Base-by-base conservation (phyloP, 2,113 vertebrate genomes). In the Ictalurus punctatus region DNA sequence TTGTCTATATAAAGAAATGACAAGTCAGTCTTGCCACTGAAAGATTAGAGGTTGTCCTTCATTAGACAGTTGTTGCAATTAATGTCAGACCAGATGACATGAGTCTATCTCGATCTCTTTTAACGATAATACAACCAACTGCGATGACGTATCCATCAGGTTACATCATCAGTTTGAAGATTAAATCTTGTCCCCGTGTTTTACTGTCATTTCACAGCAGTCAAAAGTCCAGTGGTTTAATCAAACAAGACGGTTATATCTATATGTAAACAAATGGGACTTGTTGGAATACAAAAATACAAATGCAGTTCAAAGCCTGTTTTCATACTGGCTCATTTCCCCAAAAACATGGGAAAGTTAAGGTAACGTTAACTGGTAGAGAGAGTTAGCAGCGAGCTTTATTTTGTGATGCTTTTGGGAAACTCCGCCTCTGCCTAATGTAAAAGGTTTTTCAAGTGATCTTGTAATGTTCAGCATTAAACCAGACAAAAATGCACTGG, bases 1-100 rank as follows among this genome's bases (percentile, higher is more conserved):
- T 81, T 88, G 30, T 34, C 86, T 86, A 85, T 88, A 88, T 86
- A 86, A 87, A 65, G 88, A 83, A 85, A 73, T 56, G 9, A 84
- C 40, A 86, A 78, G 40, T 84, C 76, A 25, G 88, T 71, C 63
- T 4, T 61, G 44, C 19, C 27, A 27, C 63, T 80, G 82, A 73
- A 87, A 85, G 65, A 37, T 73, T 17, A 78, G 69, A 69, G 40
- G 48, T 54, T 76, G 52, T 40, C 30, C 81, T 88, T 48, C 16
- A 84, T 88, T 86, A 76, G 71, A 65, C 37, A 54, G 40, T 78
- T 88, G 87, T 48, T 48, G 17, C 69, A 67, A 69, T 63, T 88
- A 71, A 85, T 4, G 52, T 67, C 9, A 48, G 40, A 52, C 37
- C 7, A 9, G 52, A 78, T 84, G n/a, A 14, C 37, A 10, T 34